phyloP scores from a whole-genome alignment of 2,888 invertebrate species.

The Campoletis raptor region DNA sequence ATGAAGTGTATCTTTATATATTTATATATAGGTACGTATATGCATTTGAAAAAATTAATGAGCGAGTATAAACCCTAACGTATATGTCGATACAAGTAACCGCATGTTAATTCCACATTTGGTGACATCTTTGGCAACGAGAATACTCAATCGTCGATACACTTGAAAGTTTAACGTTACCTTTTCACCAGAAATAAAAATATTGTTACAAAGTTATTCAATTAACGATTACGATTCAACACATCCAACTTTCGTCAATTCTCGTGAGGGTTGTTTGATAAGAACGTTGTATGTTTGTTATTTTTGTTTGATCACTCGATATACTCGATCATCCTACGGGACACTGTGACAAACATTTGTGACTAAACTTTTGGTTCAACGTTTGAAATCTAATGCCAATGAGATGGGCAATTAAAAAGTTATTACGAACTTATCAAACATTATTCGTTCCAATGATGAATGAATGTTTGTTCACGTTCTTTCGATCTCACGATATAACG shows the following conservation, averaged over 20 bases:
- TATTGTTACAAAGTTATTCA: not conserved
- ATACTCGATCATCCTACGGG: not conserved
- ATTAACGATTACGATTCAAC: not conserved
- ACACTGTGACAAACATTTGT: not conserved
- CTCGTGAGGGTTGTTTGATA: not conserved
- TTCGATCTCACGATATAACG: not conserved
- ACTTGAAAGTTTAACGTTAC: not conserved
- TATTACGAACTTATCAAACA: not conserved
- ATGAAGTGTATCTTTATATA: conserved; percentile 1
- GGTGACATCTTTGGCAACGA: not conserved
- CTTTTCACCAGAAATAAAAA: not conserved
- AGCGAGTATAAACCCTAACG: not conserved
- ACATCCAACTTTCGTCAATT: not conserved
- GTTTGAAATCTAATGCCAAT: not conserved
- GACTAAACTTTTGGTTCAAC: not conserved
- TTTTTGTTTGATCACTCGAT: not conserved
- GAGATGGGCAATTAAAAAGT: not conserved
- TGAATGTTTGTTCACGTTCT: not conserved
- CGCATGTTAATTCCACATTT: conserved; percentile 1
- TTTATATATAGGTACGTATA: not conserved
- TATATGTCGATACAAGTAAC: conserved; percentile 16
- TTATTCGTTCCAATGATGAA: not conserved
- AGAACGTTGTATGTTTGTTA: not conserved
- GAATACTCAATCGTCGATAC: not conserved
- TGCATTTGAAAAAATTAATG: not conserved